Percentiles rank a stretch among this genome's conserved stretches.
These are phyloP conservation scores for Homarus gammarus DNA, from an alignment of 2,888 invertebrate species.

Conservation along the genomic window DNA sequence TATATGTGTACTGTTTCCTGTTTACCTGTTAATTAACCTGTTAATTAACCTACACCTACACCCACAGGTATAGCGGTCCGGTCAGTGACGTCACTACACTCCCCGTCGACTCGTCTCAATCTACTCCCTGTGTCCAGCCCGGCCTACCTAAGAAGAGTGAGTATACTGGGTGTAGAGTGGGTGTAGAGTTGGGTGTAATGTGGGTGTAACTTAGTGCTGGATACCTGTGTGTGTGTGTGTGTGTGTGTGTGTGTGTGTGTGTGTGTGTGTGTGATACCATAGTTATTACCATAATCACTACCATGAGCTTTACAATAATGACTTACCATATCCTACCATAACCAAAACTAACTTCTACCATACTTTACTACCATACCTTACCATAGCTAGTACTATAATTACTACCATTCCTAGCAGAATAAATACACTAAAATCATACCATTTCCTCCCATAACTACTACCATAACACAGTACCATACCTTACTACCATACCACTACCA, in stretches of 20 bases:
- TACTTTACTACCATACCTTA: background rate
- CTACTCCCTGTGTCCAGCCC: conserved; percentile 33
- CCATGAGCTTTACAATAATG: too few species aligned
- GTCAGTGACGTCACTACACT: conserved; percentile 22
- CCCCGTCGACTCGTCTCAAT: conserved; percentile 46
- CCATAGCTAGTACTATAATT: too few species aligned
- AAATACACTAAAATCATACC: background rate
- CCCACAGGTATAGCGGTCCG: conserved; percentile 25
- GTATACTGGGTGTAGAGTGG: background rate
- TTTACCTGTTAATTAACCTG: too few species aligned
- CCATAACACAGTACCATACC: background rate
- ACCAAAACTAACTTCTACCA: background rate
- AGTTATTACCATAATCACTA: too few species aligned
- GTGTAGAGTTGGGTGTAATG: too few species aligned
- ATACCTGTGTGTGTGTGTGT: too few species aligned
- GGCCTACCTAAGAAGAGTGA: conserved; percentile 43
- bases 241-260: too few species aligned
- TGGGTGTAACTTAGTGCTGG: too few species aligned
- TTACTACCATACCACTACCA: background rate
- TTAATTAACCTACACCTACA: too few species aligned
- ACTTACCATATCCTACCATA: background rate
- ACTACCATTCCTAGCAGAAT: background rate
- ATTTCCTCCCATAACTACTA: too few species aligned
- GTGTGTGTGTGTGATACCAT: too few species aligned
- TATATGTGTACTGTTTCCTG: too few species aligned